Conservation (phyloP, 2,797 vertebrate genomes). For the Acridotheres tristis region DNA sequence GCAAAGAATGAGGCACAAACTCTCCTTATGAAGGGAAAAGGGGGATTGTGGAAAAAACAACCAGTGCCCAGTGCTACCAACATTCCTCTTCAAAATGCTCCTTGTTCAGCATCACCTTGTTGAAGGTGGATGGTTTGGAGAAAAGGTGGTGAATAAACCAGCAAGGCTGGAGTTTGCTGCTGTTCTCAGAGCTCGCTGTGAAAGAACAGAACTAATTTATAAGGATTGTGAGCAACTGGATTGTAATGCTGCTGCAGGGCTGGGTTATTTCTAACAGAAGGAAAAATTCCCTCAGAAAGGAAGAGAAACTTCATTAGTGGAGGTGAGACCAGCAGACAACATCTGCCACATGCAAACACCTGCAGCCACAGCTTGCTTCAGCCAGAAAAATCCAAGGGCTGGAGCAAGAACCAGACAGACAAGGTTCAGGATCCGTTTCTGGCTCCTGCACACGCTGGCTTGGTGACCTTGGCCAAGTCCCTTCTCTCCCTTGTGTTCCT, state of each 20-base stretch:
- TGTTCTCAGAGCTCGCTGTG: background rate
- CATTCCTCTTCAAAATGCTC: background rate
- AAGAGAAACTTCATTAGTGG: background rate
- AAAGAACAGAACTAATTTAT: background rate
- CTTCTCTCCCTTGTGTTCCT: background rate
- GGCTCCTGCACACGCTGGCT: background rate
- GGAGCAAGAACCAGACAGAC: background rate
- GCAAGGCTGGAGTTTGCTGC: background rate
- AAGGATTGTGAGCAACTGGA: background rate
- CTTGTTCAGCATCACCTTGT: background rate
- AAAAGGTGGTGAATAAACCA: background rate
- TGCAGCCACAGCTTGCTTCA: background rate
- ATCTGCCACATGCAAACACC: background rate
- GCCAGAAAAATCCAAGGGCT: background rate
- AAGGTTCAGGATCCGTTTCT: background rate
- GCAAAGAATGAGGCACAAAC: background rate
- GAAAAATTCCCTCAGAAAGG: background rate
- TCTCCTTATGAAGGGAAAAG: background rate
- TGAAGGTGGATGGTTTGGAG: background rate
- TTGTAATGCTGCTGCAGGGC: background rate
- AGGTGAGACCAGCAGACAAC: background rate
- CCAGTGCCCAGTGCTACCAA: rapidly evolving
- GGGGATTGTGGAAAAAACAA: background rate
- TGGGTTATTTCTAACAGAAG: background rate
- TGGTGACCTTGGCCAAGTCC: constrained; percentile 20